A percentile compares a stretch with the other conserved stretches of the same genome.
Conservation (phyloP, 2,797 vertebrate species). For the Brachymystax lenok region DNA sequence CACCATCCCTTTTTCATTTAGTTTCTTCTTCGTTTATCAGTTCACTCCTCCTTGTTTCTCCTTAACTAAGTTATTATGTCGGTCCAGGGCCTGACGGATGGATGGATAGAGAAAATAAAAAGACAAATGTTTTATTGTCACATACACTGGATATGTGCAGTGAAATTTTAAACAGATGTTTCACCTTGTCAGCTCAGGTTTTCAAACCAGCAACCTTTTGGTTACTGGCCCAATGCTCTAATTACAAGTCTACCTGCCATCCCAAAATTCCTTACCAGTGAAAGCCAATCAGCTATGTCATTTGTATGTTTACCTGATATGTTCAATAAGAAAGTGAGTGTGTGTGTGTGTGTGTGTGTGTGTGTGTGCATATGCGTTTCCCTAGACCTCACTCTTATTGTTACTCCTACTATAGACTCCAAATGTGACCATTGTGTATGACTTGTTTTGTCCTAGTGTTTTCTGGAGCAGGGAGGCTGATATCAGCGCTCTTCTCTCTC, state of each 20-base stretch:
- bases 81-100: neutral
- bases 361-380: neutral
- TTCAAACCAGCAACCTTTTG: too few species aligned
- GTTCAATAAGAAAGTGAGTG: conserved; percentile 5
- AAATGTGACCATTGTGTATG: conserved; percentile 25
- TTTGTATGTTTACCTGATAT: conserved; percentile 20
- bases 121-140: too few species aligned
- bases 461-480: conserved; percentile 17
- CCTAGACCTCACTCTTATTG: neutral
- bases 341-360: conserved; percentile 1
- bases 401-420: neutral
- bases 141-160: too few species aligned
- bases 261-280: conserved; percentile 35
- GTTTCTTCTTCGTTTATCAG: conserved; percentile 9
- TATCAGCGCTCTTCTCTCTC: conserved; percentile 31
- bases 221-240: too few species aligned
- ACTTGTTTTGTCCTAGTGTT: conserved; percentile 25
- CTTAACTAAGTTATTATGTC: neutral
- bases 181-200: too few species aligned
- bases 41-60: neutral
- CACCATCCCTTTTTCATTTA: conserved; percentile 48
- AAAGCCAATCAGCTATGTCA: conserved; percentile 46
- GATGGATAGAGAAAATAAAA: neutral
- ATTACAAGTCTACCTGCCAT: too few species aligned
- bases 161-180: too few species aligned